Base-by-base conservation (phyloP, 2,113 vertebrate genomes). In the Mugil cephalus region DNA sequence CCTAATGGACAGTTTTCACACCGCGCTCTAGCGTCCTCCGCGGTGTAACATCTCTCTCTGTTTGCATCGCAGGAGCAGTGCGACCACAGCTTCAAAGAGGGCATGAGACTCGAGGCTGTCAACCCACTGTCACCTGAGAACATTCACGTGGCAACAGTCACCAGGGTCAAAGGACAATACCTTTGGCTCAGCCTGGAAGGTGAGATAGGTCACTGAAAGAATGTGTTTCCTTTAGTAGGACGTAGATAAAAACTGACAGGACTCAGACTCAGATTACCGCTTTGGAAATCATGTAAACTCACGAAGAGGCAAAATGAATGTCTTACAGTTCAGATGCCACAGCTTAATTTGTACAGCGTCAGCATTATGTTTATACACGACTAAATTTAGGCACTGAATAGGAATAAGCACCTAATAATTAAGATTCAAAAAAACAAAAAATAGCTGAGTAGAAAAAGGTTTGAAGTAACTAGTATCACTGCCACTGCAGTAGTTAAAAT, bases 91-190 rank as follows among this genome's bases (percentile, higher is more conserved):
- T 97, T 97, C 89, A 96, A 97, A 89, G 96, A 96, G 85, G 95
- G 94, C 75, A 99, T 98, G 98, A 99, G 97, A 91, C 95, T 99
- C 17, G 98, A 99, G 89, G 97, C 97, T 4, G 96, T 97, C 86
- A 98, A 99, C 89, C 96, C 94, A 1, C 87, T 96, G 80, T 93
- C 95, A 61, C 95, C 96, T 9, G 95, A 97, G 89, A 96, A 99
- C 91, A 96, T 99, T 68, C 98, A 97, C 17, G 94, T 98, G 82
- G 96, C 96, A 30, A 96, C 96, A 34, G 90, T 99, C 71, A 96
- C 94, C 77, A 95, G 89, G 74, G 94, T 99, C 87, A 96, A 95
- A 93, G 96, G 95, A 52, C 95, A 96, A 10, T 97, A 98, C 84
- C 83, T 99, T 74, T 99, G 97, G 97, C 95, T 99, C 79, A 95